Evolutionary conservation across 2,888 invertebrate genomes (phyloP).

Genomic region (Ceriagrion tenellum): DNA sequence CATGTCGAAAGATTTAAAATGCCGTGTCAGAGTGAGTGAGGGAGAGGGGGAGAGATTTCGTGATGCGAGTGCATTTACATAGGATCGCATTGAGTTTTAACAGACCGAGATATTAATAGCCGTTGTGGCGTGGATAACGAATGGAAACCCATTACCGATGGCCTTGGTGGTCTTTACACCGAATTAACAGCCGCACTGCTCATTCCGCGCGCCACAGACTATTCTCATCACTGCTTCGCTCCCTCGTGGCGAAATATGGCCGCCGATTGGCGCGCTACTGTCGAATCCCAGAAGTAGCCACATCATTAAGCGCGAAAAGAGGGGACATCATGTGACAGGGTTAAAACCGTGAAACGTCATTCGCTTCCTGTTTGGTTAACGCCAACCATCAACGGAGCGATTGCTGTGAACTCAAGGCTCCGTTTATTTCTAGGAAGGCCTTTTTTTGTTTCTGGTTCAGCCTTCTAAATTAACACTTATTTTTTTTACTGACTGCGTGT

Average conservation of each 20-base stretch:
- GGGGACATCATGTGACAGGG: not conserved
- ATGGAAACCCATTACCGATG: conserved; percentile 1
- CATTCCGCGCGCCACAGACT: not conserved
- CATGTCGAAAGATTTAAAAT: no score
- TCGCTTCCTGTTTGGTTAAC: conserved; percentile 17
- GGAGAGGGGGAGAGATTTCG: not conserved
- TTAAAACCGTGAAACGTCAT: not conserved
- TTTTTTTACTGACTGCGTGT: not conserved
- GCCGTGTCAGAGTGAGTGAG: no score
- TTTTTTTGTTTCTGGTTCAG: not conserved
- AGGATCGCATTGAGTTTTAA: not conserved
- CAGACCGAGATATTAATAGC: not conserved
- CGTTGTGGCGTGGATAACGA: not conserved
- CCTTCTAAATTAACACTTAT: not conserved
- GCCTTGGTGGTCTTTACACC: conserved; percentile 21
- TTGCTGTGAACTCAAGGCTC: not conserved
- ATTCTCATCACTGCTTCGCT: conserved; percentile 3
- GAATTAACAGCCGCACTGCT: conserved; percentile 6
- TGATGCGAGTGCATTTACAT: not conserved
- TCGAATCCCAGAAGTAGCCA: conserved; percentile 6
- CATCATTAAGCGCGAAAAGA: not conserved
- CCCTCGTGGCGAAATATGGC: not conserved
- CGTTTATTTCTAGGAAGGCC: conserved; percentile 3
- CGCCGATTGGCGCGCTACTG: not conserved
- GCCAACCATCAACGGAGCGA: conserved; percentile 5